Conservation (phyloP, 2,888 invertebrate species). For the Odiellus spinosus region DNA sequence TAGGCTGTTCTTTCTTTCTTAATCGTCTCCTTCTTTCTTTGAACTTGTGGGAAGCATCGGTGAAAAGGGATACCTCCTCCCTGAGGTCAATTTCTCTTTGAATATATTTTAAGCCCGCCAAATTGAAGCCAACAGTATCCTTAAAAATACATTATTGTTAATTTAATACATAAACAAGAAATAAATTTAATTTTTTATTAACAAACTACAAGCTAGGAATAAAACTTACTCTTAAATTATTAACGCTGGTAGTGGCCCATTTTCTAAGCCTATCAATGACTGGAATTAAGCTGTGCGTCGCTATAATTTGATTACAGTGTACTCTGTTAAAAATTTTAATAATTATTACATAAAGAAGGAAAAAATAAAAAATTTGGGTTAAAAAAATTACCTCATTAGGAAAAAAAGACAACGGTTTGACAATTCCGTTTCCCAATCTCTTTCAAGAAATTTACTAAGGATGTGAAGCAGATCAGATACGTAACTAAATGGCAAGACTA, state of each 20-base stretch:
- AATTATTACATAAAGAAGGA: not conserved
- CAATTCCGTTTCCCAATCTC: slow-evolving; percentile 55
- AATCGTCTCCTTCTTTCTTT: not conserved
- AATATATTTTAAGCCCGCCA: not conserved
- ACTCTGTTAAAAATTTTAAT: slow-evolving; percentile 7
- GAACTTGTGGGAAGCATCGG: slow-evolving; percentile 1
- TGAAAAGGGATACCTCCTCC: slow-evolving; percentile 2
- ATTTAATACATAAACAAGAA: too few species aligned
- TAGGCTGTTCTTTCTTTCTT: not conserved
- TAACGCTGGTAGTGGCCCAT: not conserved
- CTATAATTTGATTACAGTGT: slow-evolving; percentile 17
- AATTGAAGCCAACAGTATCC: slow-evolving; percentile 6
- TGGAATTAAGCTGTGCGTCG: slow-evolving; percentile 9
- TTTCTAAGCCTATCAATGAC: slow-evolving; percentile 11
- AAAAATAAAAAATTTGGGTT: not conserved
- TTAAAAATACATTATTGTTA: not conserved
- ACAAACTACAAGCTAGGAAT: slow-evolving; percentile 1
- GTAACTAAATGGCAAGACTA: slow-evolving; percentile 65
- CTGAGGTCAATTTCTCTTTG: not conserved
- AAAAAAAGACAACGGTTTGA: slow-evolving; percentile 59
- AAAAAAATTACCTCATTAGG: slow-evolving; percentile 24
- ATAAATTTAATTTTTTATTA: not conserved
- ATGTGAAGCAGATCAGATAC: slow-evolving; percentile 60
- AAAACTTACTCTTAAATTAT: not conserved
- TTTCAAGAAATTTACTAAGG: slow-evolving; percentile 48